Conservation (phyloP, 2,888 invertebrate species). For the Chymomyza procnemis region DNA sequence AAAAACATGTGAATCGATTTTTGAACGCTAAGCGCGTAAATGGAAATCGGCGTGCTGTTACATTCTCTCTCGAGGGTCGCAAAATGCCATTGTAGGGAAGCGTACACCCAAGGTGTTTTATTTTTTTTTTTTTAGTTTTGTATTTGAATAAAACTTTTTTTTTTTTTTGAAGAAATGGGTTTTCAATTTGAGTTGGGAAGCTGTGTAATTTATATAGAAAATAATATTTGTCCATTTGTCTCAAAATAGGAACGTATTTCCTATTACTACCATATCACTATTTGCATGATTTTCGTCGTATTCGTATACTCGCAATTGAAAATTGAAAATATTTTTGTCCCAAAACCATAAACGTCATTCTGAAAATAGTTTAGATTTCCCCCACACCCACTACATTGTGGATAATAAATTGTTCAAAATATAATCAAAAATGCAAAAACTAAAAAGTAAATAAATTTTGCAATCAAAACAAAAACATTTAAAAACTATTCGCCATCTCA, state of each 20-base stretch:
- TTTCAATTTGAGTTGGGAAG: no score
- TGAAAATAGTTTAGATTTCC: slow-evolving; percentile 48
- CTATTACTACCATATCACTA: no score
- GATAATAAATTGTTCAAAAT: slow-evolving; percentile 37
- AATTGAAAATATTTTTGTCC: slow-evolving; percentile 40
- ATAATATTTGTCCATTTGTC: no score
- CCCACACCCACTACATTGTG: slow-evolving; percentile 52
- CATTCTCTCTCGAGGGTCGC: slow-evolving; percentile 96
- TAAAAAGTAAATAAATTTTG: slow-evolving; percentile 38
- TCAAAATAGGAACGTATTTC: no score
- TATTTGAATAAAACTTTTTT: no score
- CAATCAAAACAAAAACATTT: slow-evolving; percentile 44
- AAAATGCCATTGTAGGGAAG: slow-evolving; percentile 92
- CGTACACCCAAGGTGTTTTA: no score
- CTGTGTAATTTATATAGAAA: no score
- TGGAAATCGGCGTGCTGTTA: slow-evolving; percentile 90
- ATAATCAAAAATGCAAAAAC: slow-evolving; percentile 45
- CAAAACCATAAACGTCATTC: slow-evolving; percentile 47
- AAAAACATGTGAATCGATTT: slow-evolving; percentile 94
- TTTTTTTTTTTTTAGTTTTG: no score
- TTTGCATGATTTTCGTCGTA: no score
- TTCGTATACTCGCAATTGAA: background rate
- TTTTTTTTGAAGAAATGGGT: no score
- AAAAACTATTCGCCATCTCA: background rate
- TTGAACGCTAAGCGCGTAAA: slow-evolving; percentile 90